Percentiles rank a stretch among this genome's conserved stretches.
These are phyloP conservation scores for Odontocolon sp. DNA, from an alignment of 2,888 invertebrate species.

Conservation along the genomic window DNA sequence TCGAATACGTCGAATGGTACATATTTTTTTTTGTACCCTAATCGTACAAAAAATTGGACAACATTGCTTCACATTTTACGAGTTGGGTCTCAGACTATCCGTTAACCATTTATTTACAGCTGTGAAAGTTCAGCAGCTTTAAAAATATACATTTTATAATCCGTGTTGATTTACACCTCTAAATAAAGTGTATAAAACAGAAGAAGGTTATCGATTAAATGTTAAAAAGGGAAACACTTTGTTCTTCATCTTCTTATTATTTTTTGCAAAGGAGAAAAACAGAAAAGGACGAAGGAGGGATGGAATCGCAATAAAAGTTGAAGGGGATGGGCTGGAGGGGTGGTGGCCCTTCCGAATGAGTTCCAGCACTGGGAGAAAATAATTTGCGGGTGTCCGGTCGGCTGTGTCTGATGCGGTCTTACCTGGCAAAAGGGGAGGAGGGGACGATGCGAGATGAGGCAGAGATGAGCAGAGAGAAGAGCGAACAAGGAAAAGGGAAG, in stretches of 20 bases:
- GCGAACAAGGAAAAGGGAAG: constrained; percentile 41
- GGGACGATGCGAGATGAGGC: constrained; percentile 71
- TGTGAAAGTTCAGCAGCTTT: too few species aligned
- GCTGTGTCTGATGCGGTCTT: constrained; percentile 72
- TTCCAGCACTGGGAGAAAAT: constrained; percentile 73
- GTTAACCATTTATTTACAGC: too few species aligned
- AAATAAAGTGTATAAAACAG: too few species aligned
- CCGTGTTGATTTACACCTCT: too few species aligned
- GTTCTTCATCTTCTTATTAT: too few species aligned
- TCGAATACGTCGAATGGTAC: not conserved
- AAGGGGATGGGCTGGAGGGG: constrained; percentile 32
- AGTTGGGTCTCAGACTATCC: too few species aligned
- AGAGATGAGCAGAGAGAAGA: constrained; percentile 40
- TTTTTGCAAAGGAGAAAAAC: not conserved
- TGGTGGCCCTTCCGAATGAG: constrained; percentile 66
- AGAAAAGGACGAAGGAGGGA: constrained; percentile 5
- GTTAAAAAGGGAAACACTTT: too few species aligned
- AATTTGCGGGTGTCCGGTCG: constrained; percentile 76
- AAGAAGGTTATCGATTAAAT: too few species aligned
- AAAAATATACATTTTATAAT: too few species aligned
- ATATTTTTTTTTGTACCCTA: too few species aligned
- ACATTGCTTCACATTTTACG: too few species aligned
- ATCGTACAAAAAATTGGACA: too few species aligned
- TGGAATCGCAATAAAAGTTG: constrained; percentile 28
- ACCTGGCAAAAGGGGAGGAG: constrained; percentile 55